Evolutionary conservation across 2,797 vertebrate species (phyloP), one percentile per base, ranked within the genome.

Genomic region (Megalops cyprinoides): DNA sequence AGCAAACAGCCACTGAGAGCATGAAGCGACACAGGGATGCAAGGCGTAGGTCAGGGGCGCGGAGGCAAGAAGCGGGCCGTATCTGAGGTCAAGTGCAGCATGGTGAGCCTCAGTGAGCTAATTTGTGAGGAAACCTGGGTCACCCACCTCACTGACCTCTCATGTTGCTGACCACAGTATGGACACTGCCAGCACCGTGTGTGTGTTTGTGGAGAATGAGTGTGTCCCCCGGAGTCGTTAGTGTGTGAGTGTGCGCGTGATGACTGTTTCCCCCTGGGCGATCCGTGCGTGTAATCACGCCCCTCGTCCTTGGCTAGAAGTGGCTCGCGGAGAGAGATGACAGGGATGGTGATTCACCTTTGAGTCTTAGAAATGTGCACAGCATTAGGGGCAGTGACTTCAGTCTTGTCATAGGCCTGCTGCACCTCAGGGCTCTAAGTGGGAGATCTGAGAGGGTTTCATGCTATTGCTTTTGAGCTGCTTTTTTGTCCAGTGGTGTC

Each of bases 261-360:
- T 81, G 58, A 82, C 39, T 74, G 34, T 82, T 48, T 60, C 49
- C 62, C 77, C 28, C 58, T 84, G 12, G 49, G 81, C 53, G 39
- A 77, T 77, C 39, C 2, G 51, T 81, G n/a, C 73, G 37, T 79
- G 48, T 5, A 20, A 60, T 18, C 74, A n/a, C 74, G 12, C 1
- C 67, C 79, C 42, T 77, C 71, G 73, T 84, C 80, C 71, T 84
- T 77, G 84, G 53, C 73, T 9, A n/a, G 39, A 25, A 44, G 79
- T 67, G 76, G 46, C 78, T 83, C 25, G 48, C 25, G 74, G 71
- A 74, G 74, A 78, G 53, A 25, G 48, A 67, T 81, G 53, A 86
- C 20, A 56, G 58, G 15, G 28, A 44, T 39, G 55, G 73, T 84
- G 82, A 83, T 83, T 84, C 81, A 84, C 65, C 37, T n/a, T 34